A percentile compares a stretch with the other conserved stretches of the same genome.
Conservation (phyloP, 2,888 invertebrate genomes). For the Lagria hirta region DNA sequence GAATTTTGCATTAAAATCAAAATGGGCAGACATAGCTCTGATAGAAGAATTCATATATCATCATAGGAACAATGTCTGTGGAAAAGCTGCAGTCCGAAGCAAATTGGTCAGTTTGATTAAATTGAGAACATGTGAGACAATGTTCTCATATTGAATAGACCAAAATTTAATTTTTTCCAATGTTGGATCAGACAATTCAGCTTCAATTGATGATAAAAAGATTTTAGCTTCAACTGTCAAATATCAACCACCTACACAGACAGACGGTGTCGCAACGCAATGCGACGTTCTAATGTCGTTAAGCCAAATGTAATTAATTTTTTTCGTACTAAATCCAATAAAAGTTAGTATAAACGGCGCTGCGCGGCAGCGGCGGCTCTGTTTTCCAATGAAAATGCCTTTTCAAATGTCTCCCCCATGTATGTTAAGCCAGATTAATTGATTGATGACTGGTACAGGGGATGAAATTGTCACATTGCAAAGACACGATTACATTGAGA, state of each 20-base stretch:
- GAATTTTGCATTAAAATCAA: slow-evolving; percentile 11
- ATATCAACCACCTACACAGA: too few relatives aligned
- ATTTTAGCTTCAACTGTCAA: slow-evolving; percentile 16
- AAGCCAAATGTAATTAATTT: slow-evolving; percentile 26
- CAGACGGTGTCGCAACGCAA: too few relatives aligned
- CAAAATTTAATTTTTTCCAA: slow-evolving; percentile 24
- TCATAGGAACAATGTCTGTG: too few relatives aligned
- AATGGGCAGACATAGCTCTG: slow-evolving; percentile 14
- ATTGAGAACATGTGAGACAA: slow-evolving; percentile 25
- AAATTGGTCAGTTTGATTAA: slow-evolving; percentile 31
- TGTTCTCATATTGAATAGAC: slow-evolving; percentile 34
- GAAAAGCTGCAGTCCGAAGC: slow-evolving; percentile 13
- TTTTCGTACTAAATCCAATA: slow-evolving; percentile 18
- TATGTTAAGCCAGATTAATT: slow-evolving; percentile 34
- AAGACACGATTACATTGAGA: slow-evolving; percentile 19
- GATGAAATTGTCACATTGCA: slow-evolving; percentile 29
- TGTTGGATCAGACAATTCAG: slow-evolving; percentile 14
- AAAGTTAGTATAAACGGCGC: slow-evolving; percentile 20
- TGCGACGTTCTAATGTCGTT: slow-evolving; percentile 15
- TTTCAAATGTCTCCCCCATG: slow-evolving; percentile 27
- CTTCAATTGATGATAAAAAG: slow-evolving; percentile 11
- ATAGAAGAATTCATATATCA: slow-evolving; percentile 17
- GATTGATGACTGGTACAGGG: slow-evolving; percentile 32
- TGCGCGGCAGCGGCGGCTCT: too few relatives aligned
- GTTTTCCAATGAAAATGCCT: slow-evolving; percentile 20